A percentile compares a stretch with the other conserved stretches of the same genome.
Conservation (phyloP, 2,888 invertebrate species). For the Ectemnius cavifrons region DNA sequence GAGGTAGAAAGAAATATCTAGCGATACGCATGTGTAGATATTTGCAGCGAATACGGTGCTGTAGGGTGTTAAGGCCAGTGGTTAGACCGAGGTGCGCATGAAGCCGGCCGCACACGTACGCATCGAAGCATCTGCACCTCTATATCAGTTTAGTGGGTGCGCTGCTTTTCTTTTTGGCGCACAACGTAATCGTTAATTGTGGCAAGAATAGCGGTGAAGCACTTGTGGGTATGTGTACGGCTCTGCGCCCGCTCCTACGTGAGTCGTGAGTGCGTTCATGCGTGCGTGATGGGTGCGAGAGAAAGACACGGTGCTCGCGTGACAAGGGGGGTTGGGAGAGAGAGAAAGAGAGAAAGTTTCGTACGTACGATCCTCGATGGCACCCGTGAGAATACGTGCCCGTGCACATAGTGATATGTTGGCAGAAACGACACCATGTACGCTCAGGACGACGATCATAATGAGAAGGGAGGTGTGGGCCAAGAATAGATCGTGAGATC, state of each 20-base stretch:
- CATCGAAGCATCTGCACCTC: not conserved
- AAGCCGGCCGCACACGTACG: constrained; percentile 16
- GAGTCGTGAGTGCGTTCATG: constrained; percentile 54
- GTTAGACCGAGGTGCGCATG: constrained; percentile 22
- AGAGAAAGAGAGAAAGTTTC: not conserved
- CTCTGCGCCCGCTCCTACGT: constrained; percentile 17
- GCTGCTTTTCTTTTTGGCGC: constrained; percentile 32
- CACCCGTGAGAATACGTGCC: constrained; percentile 33
- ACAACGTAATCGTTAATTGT: constrained; percentile 15
- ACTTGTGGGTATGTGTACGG: constrained; percentile 41
- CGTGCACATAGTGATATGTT: constrained; percentile 44
- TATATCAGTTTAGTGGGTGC: too few species aligned
- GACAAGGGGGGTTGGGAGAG: constrained; percentile 46
- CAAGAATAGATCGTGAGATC: constrained; percentile 25
- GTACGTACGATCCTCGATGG: constrained; percentile 23
- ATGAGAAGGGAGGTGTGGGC: constrained; percentile 21
- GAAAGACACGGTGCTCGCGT: constrained; percentile 62
- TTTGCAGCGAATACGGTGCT: constrained; percentile 43
- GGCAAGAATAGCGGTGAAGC: constrained; percentile 19
- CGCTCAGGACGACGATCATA: constrained; percentile 4
- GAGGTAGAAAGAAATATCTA: constrained; percentile 27
- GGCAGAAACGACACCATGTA: constrained; percentile 5
- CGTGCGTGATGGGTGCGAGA: constrained; percentile 61
- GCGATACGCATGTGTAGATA: constrained; percentile 32
- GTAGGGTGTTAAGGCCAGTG: constrained; percentile 20